phyloP scores from a whole-genome alignment of 1,140 invertebrate species.

The Oedothorax gibbosus region DNA sequence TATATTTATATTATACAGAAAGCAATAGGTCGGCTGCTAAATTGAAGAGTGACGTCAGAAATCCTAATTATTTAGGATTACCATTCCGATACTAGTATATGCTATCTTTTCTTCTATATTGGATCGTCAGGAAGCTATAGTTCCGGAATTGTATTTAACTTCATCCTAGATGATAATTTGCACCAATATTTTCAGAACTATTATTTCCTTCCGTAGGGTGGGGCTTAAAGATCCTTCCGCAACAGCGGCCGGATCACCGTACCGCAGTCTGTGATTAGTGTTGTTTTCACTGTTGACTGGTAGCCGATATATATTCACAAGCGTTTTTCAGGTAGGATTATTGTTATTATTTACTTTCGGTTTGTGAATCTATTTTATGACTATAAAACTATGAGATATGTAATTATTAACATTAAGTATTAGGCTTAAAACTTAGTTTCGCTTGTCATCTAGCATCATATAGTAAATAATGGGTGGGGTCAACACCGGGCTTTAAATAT shows the following conservation, averaged over 20 bases:
- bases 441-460: neutral
- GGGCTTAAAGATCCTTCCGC: constrained; percentile 59
- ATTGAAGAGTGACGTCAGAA: constrained; percentile 51
- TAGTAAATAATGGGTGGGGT: constrained; percentile 58
- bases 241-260: constrained; percentile 45
- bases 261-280: constrained; percentile 57
- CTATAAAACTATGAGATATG: neutral
- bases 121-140: constrained; percentile 11
- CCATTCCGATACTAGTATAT: constrained; percentile 27
- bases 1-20: neutral
- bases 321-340: constrained; percentile 32
- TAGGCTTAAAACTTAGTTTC: constrained; percentile 39
- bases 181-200: constrained; percentile 20
- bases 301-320: constrained; percentile 22
- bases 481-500: constrained; percentile 53
- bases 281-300: constrained; percentile 55
- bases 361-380: neutral
- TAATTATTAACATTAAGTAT: neutral
- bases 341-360: neutral
- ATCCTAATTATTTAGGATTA: constrained; percentile 31
- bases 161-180: constrained; percentile 47
- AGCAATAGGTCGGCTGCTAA: constrained; percentile 53
- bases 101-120: constrained; percentile 7
- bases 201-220: constrained; percentile 60
- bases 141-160: constrained; percentile 7